phyloP scores from a whole-genome alignment of 2,113 vertebrate species.

The Takifugu bimaculatus region DNA sequence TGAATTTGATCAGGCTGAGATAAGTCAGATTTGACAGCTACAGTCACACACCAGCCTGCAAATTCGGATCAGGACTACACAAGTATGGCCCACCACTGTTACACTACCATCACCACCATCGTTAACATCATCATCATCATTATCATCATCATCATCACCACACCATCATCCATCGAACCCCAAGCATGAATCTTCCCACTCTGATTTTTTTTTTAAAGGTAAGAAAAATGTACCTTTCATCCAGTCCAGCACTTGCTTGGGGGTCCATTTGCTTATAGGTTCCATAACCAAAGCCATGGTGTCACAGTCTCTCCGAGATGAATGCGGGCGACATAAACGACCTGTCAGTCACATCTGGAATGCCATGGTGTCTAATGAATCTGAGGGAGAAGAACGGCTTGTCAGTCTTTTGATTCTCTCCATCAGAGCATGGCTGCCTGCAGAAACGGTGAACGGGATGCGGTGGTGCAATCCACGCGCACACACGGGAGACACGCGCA shows the following conservation, averaged over 20 bases:
- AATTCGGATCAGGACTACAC: conserved; percentile 25
- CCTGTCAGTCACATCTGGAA: conserved; percentile 72
- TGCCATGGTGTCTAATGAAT: conserved; percentile 30
- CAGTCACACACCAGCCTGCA: conserved; percentile 41
- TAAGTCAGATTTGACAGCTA: conserved; percentile 6
- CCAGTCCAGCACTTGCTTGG: conserved; percentile 90
- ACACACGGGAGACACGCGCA: conserved; percentile 56
- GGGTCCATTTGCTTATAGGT: conserved; percentile 91
- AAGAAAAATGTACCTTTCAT: conserved; percentile 82
- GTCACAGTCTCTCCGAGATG: conserved; percentile 78
- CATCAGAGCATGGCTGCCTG: conserved; percentile 80
- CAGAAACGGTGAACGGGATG: conserved; percentile 71
- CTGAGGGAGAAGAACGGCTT: conserved; percentile 33
- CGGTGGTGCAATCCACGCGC: conserved; percentile 81
- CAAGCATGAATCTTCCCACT: not conserved
- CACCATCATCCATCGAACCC: conserved; percentile 9
- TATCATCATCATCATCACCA: conserved; percentile 18
- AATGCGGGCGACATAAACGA: conserved; percentile 63
- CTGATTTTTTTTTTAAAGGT: no score
- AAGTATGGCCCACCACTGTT: conserved; percentile 52
- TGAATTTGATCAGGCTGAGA: conserved; percentile 32
- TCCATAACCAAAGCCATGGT: conserved; percentile 90
- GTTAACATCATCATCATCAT: conserved; percentile 8
- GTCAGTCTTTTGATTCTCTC: conserved; percentile 52
- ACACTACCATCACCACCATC: conserved; percentile 11